A percentile compares a stretch with the other conserved stretches of the same genome.
phyloP scores from a whole-genome alignment of 2,888 invertebrate genomes.

The Eumacrocentrus americanus region DNA sequence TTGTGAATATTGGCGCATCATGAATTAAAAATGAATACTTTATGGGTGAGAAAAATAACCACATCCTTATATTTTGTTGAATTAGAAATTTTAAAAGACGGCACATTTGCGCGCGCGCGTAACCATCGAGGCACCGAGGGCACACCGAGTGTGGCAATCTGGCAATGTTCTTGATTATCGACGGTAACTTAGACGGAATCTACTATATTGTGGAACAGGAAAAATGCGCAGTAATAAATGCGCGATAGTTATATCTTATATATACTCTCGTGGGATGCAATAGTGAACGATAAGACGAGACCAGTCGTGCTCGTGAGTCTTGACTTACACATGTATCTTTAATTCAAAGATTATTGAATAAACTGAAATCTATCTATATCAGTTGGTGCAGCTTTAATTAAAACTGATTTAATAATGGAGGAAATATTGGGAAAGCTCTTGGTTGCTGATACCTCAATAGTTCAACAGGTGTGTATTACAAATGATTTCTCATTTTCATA shows the following conservation, averaged over 20 bases:
- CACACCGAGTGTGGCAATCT: no score
- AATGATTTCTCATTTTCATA: not conserved
- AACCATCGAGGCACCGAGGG: no score
- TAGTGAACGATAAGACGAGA: not conserved
- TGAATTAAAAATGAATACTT: no score
- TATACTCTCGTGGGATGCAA: not conserved
- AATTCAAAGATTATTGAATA: not conserved
- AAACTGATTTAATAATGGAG: conserved; percentile 62
- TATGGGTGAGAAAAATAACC: no score
- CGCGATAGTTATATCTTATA: not conserved
- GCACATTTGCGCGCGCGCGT: no score
- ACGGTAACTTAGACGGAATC: no score
- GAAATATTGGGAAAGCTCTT: conserved; percentile 68
- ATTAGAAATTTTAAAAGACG: no score
- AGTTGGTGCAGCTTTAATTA: not conserved
- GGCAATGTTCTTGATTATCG: no score
- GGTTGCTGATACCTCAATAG: conserved; percentile 66
- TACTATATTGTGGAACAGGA: no score
- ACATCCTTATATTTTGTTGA: no score
- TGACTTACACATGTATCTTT: not conserved
- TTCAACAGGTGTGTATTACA: conserved; percentile 66
- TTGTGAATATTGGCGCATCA: no score
- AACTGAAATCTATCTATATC: not conserved
- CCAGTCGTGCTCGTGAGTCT: not conserved
- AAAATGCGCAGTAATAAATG: not conserved